A percentile compares a stretch with the other conserved stretches of the same genome.
Conservation (phyloP, 2,797 vertebrate genomes). For the Parauchenoglanis ngamensis region DNA sequence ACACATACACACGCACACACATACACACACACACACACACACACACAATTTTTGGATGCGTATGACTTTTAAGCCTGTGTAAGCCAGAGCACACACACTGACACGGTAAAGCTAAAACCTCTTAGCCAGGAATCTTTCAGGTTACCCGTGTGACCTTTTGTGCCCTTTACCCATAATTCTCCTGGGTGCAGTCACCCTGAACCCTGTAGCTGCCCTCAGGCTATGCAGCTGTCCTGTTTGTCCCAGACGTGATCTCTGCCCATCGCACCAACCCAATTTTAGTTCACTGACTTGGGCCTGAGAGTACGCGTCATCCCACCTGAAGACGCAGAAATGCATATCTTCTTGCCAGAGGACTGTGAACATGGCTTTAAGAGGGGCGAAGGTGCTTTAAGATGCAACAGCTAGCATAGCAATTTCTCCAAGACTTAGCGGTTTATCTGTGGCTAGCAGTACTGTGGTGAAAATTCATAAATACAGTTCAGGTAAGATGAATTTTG, state of each 20-base stretch:
- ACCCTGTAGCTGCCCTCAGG: conserved; percentile 48
- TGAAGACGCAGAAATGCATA: not conserved
- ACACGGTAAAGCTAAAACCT: conserved; percentile 25
- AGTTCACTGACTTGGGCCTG: not conserved
- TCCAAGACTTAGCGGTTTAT: not conserved
- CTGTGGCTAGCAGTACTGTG: not conserved
- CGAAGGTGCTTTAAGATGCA: no score
- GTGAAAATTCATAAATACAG: not conserved
- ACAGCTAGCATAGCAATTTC: not conserved
- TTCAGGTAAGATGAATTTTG: not conserved
- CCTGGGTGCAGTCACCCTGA: conserved; percentile 38
- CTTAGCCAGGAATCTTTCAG: conserved; percentile 47
- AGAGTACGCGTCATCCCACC: not conserved
- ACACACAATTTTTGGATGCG: not conserved
- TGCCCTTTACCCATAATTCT: conserved; percentile 53
- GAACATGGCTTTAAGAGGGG: not conserved
- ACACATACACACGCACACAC: conserved; percentile 4
- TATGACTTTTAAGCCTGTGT: not conserved
- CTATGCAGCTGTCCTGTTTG: conserved; percentile 48
- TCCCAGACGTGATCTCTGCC: conserved; percentile 29
- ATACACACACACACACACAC: conserved; percentile 8
- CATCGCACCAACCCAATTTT: conserved; percentile 15
- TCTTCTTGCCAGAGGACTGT: not conserved
- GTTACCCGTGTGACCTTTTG: conserved; percentile 47
- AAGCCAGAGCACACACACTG: conserved; percentile 3